Evolutionary conservation across 2,888 invertebrate species (phyloP).

Genomic region (Andricus curvator): DNA sequence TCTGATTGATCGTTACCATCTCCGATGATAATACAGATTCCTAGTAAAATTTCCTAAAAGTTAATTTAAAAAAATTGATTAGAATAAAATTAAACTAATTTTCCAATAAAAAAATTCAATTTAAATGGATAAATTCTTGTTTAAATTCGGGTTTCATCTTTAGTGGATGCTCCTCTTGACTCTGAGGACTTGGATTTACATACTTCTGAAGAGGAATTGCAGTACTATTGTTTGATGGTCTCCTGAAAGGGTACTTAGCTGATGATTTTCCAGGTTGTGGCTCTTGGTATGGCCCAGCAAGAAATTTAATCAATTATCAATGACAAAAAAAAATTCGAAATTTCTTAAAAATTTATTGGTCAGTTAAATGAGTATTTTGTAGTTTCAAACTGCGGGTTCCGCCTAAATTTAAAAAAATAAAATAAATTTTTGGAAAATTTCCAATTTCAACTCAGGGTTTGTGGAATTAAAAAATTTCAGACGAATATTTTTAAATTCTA

Average conservation of each 20-base stretch:
- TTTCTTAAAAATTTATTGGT: too few relatives aligned
- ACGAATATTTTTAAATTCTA: too few relatives aligned
- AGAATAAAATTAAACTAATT: not conserved
- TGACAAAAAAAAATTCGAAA: too few relatives aligned
- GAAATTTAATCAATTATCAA: too few relatives aligned
- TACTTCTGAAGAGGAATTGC: not conserved
- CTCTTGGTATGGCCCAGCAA: not conserved
- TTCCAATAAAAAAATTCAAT: not conserved
- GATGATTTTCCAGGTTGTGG: constrained; percentile 2
- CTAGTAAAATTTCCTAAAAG: too few relatives aligned
- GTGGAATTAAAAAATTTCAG: too few relatives aligned
- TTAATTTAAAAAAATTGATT: not conserved
- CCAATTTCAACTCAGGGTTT: too few relatives aligned
- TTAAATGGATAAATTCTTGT: not conserved
- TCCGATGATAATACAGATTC: accelerated
- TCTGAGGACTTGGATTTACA: not conserved
- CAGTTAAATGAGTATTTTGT: too few relatives aligned
- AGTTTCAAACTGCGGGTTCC: too few relatives aligned
- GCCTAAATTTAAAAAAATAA: too few relatives aligned
- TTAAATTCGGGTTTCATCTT: not conserved
- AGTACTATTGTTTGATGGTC: not conserved
- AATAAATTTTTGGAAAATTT: too few relatives aligned
- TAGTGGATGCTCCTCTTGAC: not conserved
- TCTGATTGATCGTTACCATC: too few relatives aligned
- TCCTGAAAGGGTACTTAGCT: constrained; percentile 11